A percentile compares a stretch with the other conserved stretches of the same genome.
Evolutionary conservation across 1,140 invertebrate genomes (phyloP).

Genomic region (Apis cerana): DNA sequence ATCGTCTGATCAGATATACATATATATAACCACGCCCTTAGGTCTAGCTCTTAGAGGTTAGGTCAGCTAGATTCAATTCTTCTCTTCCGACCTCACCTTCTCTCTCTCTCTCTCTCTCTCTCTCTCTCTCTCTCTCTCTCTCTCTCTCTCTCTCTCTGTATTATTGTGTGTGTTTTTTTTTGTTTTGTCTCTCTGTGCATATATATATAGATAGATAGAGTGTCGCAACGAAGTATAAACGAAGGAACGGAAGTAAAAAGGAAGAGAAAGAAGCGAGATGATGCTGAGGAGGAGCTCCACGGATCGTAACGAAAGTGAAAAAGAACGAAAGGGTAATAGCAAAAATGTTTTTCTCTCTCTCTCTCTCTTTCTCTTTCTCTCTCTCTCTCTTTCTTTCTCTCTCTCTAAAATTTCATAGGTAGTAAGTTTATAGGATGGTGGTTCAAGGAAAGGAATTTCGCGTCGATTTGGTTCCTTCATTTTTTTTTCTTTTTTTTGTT

Average conservation of each 20-base stretch:
- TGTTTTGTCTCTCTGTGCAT: slow-evolving; percentile 5
- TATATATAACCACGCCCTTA: not conserved
- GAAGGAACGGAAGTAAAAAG: slow-evolving; percentile 36
- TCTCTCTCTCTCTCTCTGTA: too few species aligned
- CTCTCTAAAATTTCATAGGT: too few species aligned
- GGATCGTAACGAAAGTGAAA: slow-evolving; percentile 23
- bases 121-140: too few species aligned
- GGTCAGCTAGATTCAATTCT: too few species aligned
- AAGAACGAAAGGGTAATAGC: slow-evolving; percentile 26
- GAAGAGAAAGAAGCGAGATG: slow-evolving; percentile 31
- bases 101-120: not conserved
- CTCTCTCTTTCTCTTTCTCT: too few species aligned
- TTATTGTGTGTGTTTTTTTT: not conserved
- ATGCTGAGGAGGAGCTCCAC: slow-evolving; percentile 2
- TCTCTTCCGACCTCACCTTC: not conserved
- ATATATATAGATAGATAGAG: not conserved
- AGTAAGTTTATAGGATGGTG: too few species aligned
- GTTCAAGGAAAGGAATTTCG: slow-evolving; percentile 9
- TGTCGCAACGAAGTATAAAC: slow-evolving; percentile 15
- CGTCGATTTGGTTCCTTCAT: slow-evolving; percentile 21
- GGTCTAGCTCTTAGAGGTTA: not conserved
- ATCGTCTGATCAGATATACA: slow-evolving; percentile 3
- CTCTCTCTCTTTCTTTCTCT: too few species aligned
- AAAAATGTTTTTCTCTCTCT: not conserved
- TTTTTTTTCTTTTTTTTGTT: not conserved